Conservation (phyloP, 2,797 vertebrate species). For the Petrocephalus schoutedeni region DNA sequence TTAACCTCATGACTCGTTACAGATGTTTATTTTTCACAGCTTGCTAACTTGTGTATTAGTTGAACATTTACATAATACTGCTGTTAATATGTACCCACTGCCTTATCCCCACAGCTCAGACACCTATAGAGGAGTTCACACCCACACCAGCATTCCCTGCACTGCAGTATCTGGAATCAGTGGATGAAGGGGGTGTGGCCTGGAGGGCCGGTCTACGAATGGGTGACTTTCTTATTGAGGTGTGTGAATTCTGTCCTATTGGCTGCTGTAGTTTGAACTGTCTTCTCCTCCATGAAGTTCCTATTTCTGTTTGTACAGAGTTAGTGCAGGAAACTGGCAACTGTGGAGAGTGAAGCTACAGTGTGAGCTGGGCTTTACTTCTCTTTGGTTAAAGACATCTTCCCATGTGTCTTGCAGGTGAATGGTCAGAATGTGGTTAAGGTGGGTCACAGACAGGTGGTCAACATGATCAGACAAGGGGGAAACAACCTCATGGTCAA, state of each 20-base stretch:
- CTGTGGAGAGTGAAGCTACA: not conserved
- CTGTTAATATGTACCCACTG: not conserved
- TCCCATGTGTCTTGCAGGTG: slow-evolving; percentile 61
- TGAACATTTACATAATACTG: not conserved
- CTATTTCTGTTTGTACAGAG: not conserved
- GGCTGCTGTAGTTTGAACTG: not conserved
- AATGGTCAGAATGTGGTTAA: slow-evolving; percentile 92
- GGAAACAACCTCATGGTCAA: slow-evolving; percentile 92
- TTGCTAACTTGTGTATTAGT: not conserved
- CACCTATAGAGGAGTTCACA: slow-evolving; percentile 91
- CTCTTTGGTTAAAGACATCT: not conserved
- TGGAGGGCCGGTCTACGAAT: slow-evolving; percentile 86
- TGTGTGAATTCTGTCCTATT: slow-evolving; percentile 36
- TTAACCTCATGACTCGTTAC: not conserved
- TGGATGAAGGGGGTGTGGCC: slow-evolving; percentile 87
- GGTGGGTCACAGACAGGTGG: slow-evolving; percentile 87
- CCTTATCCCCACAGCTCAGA: slow-evolving; percentile 73
- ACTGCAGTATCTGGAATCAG: slow-evolving; percentile 87
- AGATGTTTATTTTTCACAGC: not conserved
- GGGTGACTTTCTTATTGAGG: slow-evolving; percentile 91
- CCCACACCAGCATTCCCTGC: slow-evolving; percentile 89
- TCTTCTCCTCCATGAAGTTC: not conserved
- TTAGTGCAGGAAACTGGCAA: not conserved
- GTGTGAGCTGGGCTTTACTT: not conserved
- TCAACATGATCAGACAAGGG: slow-evolving; percentile 92